phyloP scores from a whole-genome alignment of 1,140 invertebrate genomes.

The Chironomus tepperi region DNA sequence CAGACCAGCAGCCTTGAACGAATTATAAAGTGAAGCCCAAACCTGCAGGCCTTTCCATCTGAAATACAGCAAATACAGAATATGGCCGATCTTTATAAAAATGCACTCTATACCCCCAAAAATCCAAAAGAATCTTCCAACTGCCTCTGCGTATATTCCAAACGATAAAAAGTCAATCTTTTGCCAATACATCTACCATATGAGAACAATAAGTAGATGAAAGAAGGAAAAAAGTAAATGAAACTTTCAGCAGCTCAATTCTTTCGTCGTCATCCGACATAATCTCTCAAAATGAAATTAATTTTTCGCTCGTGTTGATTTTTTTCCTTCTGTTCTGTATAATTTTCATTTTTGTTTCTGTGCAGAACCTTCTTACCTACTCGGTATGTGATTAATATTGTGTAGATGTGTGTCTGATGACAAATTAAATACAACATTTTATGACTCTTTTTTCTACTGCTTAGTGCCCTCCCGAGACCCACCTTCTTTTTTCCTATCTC shows the following conservation, averaged over 20 bases:
- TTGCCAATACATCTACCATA: too few relatives aligned
- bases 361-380: background rate
- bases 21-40: too few relatives aligned
- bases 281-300: constrained; percentile 14
- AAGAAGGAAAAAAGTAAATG: background rate
- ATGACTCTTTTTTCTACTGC: too few relatives aligned
- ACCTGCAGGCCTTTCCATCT: too few relatives aligned
- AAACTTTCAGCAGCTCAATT: background rate
- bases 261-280: constrained; percentile 6
- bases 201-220: background rate
- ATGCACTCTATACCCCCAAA: too few relatives aligned
- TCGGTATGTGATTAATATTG: background rate
- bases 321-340: background rate
- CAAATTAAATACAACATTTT: background rate
- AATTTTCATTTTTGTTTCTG: too few relatives aligned
- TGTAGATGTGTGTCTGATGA: background rate
- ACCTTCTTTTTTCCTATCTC: background rate
- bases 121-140: too few relatives aligned
- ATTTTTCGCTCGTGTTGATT: background rate
- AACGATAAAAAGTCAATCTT: too few relatives aligned
- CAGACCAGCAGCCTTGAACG: too few relatives aligned
- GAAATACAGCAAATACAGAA: too few relatives aligned
- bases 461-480: background rate
- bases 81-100: too few relatives aligned
- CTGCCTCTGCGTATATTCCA: too few relatives aligned